Evolutionary conservation across 2,113 vertebrate genomes (phyloP).

Genomic region (Polypterus bichir): DNA sequence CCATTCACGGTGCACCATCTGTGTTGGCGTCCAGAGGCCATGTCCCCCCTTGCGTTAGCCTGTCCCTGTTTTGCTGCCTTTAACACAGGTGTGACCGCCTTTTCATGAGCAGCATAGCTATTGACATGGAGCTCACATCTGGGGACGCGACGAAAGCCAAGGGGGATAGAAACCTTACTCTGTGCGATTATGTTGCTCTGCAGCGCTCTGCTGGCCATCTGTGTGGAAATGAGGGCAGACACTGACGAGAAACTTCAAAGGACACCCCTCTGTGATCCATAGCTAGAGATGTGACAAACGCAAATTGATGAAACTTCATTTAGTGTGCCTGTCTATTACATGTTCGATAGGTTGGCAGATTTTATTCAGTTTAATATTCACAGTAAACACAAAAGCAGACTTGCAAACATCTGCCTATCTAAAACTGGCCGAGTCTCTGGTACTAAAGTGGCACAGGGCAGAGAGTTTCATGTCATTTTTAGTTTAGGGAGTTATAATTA

Average conservation of each 20-base stretch:
- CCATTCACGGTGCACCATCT: slow-evolving; percentile 35
- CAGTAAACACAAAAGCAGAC: no score
- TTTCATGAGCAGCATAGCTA: slow-evolving; percentile 25
- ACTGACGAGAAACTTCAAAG: slow-evolving; percentile 1
- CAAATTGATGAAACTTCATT: no score
- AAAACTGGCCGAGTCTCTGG: no score
- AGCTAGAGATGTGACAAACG: no score
- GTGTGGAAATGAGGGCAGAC: slow-evolving; percentile 32
- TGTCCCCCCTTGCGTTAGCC: slow-evolving; percentile 30
- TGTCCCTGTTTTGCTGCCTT: slow-evolving; percentile 27
- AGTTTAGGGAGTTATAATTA: no score
- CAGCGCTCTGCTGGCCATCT: slow-evolving; percentile 35
- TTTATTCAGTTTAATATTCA: no score
- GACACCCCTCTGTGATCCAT: not conserved
- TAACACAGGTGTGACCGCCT: slow-evolving; percentile 34
- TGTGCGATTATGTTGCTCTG: slow-evolving; percentile 25
- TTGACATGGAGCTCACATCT: slow-evolving; percentile 27
- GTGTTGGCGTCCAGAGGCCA: slow-evolving; percentile 23
- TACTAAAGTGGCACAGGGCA: no score
- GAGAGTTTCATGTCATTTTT: no score
- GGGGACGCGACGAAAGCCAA: slow-evolving; percentile 17
- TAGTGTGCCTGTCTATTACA: no score
- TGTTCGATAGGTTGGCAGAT: no score
- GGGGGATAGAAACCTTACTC: slow-evolving; percentile 13
- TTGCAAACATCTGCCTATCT: no score